Conservation (phyloP, 2,888 invertebrate species). For the Andrena minutula region DNA sequence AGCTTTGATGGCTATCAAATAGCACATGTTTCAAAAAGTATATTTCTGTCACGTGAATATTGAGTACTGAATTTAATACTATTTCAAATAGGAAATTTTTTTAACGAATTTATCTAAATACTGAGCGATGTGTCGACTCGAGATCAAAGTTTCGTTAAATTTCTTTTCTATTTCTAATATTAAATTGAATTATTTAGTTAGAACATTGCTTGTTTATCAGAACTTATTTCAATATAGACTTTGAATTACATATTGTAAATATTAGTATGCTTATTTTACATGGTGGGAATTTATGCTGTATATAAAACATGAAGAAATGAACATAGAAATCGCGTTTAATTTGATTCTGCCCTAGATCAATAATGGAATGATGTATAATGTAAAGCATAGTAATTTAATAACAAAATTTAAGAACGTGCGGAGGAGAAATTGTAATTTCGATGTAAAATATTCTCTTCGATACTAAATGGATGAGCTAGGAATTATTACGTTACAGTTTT, state of each 20-base stretch:
- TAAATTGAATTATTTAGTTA: slow-evolving; percentile 75
- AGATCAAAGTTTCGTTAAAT: slow-evolving; percentile 47
- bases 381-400: slow-evolving; percentile 77
- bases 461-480: slow-evolving; percentile 81
- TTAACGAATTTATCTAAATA: slow-evolving; percentile 42
- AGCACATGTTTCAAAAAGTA: slow-evolving; percentile 52
- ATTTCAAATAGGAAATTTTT: slow-evolving; percentile 59
- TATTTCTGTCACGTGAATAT: slow-evolving; percentile 63
- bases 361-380: slow-evolving; percentile 80
- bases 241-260: slow-evolving; percentile 79
- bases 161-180: slow-evolving; percentile 65
- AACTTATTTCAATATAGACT: slow-evolving; percentile 70
- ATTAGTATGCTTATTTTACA: slow-evolving; percentile 80
- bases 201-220: slow-evolving; percentile 73
- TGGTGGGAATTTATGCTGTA: slow-evolving; percentile 72
- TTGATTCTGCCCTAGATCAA: slow-evolving; percentile 77
- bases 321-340: slow-evolving; percentile 72
- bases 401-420: slow-evolving; percentile 47
- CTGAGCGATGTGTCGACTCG: slow-evolving; percentile 22
- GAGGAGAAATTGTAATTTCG: slow-evolving; percentile 80
- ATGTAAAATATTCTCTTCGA: slow-evolving; percentile 84
- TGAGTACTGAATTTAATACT: slow-evolving; percentile 61
- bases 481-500: slow-evolving; percentile 83
- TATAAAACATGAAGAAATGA: slow-evolving; percentile 69
- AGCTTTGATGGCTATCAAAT: slow-evolving; percentile 70